A percentile compares a stretch with the other conserved stretches of the same genome.
These are phyloP conservation scores for Prostheceraeus crozeri DNA, from an alignment of 2,888 invertebrate genomes.

Conservation along the genomic window DNA sequence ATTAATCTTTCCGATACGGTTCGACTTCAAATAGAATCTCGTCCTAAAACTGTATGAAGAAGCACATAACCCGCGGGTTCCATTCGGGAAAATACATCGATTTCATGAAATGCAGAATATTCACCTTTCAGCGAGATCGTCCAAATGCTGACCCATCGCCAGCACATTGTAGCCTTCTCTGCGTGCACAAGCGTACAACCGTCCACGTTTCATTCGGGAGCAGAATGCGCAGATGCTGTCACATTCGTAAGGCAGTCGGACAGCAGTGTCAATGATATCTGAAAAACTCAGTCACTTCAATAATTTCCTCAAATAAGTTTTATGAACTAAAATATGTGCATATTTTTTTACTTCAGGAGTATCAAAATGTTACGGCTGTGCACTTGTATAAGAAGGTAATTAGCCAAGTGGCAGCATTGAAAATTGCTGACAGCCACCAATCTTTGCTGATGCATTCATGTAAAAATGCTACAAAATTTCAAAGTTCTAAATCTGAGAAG, in stretches of 20 bases:
- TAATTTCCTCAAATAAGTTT: conserved; percentile 38
- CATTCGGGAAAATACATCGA: too few species aligned
- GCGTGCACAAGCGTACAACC: conserved; percentile 69
- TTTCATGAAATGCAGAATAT: conserved; percentile 21
- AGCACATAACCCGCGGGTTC: not conserved
- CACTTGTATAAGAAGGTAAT: not conserved
- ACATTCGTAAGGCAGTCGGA: conserved; percentile 55
- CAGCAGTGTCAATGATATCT: conserved; percentile 61
- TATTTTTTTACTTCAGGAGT: too few species aligned
- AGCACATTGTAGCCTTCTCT: conserved; percentile 74
- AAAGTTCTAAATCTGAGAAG: too few species aligned
- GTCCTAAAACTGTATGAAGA: not conserved
- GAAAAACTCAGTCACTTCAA: conserved; percentile 41
- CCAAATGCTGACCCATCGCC: conserved; percentile 77
- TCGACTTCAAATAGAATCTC: not conserved
- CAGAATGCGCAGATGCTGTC: conserved; percentile 67
- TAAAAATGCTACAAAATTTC: too few species aligned
- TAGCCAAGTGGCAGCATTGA: not conserved
- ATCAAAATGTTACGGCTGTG: not conserved
- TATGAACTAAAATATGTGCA: too few species aligned
- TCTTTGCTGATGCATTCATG: too few species aligned
- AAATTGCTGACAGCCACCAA: not conserved
- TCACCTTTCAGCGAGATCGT: conserved; percentile 69
- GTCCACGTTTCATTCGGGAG: conserved; percentile 66
- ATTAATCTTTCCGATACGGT: not conserved